Conservation (phyloP, 53 echinoderm and acorn worm genomes). For the Paelopatides confundens region DNA sequence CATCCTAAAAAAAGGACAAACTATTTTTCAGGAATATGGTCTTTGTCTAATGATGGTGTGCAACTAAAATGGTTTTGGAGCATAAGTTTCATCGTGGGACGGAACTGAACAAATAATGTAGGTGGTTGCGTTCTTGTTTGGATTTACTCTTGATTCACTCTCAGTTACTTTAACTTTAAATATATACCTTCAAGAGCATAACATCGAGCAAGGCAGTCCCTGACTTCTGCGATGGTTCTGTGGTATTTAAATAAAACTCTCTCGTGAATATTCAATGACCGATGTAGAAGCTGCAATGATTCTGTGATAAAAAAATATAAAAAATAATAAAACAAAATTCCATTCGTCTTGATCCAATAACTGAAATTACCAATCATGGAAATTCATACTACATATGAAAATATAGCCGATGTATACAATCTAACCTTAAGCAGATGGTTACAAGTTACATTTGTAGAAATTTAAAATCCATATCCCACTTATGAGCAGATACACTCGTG, state of each 20-base stretch:
- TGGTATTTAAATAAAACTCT: constrained; percentile 64
- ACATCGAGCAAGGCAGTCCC: constrained; percentile 83
- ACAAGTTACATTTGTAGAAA: neutral
- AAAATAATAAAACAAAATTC: neutral
- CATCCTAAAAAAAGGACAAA: too few relatives aligned
- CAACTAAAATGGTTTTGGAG: too few relatives aligned
- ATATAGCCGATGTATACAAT: neutral
- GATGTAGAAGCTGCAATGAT: constrained; percentile 53
- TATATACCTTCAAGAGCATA: constrained; percentile 70
- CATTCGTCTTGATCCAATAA: too few relatives aligned
- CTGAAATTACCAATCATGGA: neutral
- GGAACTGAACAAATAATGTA: neutral
- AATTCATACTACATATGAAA: neutral
- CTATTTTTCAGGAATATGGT: too few relatives aligned
- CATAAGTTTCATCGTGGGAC: too few relatives aligned
- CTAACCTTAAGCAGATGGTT: too few relatives aligned
- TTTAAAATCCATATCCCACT: too few relatives aligned
- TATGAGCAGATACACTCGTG: too few relatives aligned
- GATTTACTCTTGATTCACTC: neutral
- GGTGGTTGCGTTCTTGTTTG: too few relatives aligned
- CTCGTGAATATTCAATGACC: constrained; percentile 62
- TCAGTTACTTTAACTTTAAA: too few relatives aligned
- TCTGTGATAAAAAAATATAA: constrained; percentile 54
- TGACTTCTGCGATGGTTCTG: constrained; percentile 64
- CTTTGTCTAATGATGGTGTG: too few relatives aligned